Evolutionary conservation across 1,140 invertebrate species (phyloP).

Genomic region (Heliconius hewitsoni): DNA sequence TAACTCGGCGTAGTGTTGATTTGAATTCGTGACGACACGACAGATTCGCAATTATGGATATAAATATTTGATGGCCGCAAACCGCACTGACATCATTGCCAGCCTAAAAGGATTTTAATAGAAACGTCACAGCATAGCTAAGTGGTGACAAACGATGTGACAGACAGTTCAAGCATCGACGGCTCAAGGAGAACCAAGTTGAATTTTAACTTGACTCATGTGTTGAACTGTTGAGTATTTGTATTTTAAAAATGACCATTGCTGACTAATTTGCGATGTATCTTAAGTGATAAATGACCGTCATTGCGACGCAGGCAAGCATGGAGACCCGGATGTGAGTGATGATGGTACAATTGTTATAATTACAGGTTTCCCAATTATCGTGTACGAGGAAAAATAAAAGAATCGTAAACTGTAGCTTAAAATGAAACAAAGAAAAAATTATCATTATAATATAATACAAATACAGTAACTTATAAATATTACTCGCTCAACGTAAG

Average conservation of each 20-base stretch:
- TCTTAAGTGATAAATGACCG: conserved; percentile 40
- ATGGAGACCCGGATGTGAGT: conserved; percentile 26
- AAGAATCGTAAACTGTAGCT: neutral
- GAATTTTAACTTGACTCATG: conserved; percentile 47
- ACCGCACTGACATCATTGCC: conserved; percentile 59
- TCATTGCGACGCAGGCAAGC: conserved; percentile 16
- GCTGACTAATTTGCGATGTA: conserved; percentile 49
- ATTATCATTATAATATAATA: neutral
- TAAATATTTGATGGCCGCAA: conserved; percentile 31
- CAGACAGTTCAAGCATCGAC: conserved; percentile 30
- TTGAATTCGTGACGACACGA: conserved; percentile 29
- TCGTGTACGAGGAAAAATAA: conserved; percentile 10
- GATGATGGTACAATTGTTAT: conserved; percentile 23
- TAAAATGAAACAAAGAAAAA: neutral
- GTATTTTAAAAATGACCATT: conserved; percentile 25
- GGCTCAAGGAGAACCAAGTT: neutral
- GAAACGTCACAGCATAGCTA: conserved; percentile 52
- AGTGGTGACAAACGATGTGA: conserved; percentile 54
- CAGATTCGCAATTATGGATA: conserved; percentile 23
- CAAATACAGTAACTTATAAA: neutral
- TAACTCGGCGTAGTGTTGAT: conserved; percentile 27
- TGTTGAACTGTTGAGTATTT: conserved; percentile 23
- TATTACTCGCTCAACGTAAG: neutral
- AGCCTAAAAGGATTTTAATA: conserved; percentile 39
- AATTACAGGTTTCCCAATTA: conserved; percentile 18